Conservation (phyloP, 2,797 vertebrate genomes). For the Enteromius trimaculatus region DNA sequence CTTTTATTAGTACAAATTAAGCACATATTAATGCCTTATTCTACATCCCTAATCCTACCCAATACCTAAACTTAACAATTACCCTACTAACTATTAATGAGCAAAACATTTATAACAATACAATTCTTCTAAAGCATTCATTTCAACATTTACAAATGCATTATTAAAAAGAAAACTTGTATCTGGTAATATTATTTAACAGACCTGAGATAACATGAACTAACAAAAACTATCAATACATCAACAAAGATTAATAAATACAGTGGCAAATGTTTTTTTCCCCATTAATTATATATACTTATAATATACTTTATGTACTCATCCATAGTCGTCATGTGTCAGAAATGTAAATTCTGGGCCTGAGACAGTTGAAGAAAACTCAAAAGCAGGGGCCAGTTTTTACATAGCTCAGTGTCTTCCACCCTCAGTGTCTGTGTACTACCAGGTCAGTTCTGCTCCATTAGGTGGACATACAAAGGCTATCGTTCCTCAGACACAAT, state of each 20-base stretch:
- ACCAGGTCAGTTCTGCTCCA: constrained; percentile 70
- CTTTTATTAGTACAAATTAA: too few relatives aligned
- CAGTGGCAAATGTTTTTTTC: neutral
- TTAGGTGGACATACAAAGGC: constrained; percentile 70
- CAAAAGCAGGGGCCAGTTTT: neutral
- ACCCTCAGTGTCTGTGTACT: constrained; percentile 45
- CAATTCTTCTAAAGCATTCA: too few relatives aligned
- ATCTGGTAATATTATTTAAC: neutral
- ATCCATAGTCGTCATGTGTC: neutral
- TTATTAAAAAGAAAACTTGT: neutral
- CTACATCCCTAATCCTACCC: too few relatives aligned
- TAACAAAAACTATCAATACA: neutral
- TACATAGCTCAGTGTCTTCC: constrained; percentile 12
- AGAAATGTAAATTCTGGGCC: neutral
- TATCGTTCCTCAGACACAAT: constrained; percentile 49
- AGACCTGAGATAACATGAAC: neutral
- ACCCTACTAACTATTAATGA: too few relatives aligned
- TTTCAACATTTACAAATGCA: neutral
- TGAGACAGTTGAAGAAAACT: neutral
- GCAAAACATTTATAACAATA: too few relatives aligned
- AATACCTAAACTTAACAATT: too few relatives aligned
- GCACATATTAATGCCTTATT: too few relatives aligned
- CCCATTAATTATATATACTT: too few relatives aligned
- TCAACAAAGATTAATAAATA: neutral
- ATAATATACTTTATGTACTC: neutral